A percentile compares a stretch with the other conserved stretches of the same genome.
phyloP scores from a whole-genome alignment of 92 coral and sea anemone species.

The Parazoanthus atlanticus region DNA sequence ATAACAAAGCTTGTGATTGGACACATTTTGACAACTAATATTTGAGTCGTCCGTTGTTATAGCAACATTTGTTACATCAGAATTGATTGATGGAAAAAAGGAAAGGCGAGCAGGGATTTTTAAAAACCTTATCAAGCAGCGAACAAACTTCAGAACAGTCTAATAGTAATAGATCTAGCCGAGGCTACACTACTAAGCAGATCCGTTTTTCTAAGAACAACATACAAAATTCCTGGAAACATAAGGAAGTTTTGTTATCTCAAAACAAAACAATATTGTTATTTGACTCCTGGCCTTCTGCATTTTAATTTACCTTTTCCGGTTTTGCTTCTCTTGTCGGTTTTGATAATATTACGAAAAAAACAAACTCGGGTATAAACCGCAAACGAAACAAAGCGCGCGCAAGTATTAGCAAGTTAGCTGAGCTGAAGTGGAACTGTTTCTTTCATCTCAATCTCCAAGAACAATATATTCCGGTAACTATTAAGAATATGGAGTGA shows the following conservation, averaged over 20 bases:
- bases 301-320: constrained; percentile 28
- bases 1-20: constrained; percentile 97
- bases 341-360: neutral
- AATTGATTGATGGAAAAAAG: constrained; percentile 24
- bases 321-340: constrained; percentile 3
- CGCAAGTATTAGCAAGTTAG: too few species aligned
- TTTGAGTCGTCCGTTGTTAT: constrained; percentile 22
- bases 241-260: neutral
- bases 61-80: constrained; percentile 23
- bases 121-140: neutral
- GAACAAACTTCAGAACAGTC: neutral
- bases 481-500: neutral
- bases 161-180: neutral
- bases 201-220: neutral
- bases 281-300: constrained; percentile 11
- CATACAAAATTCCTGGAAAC: constrained; percentile 8
- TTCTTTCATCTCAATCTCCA: neutral
- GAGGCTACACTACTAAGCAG: neutral
- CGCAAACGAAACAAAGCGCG: constrained; percentile 49
- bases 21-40: constrained; percentile 21
- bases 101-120: neutral
- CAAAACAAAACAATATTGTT: constrained; percentile 13
- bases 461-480: neutral
- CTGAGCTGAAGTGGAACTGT: neutral
- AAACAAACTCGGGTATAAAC: neutral